Conservation (phyloP, 2,113 vertebrate genomes). For the Aplodontia rufa region DNA sequence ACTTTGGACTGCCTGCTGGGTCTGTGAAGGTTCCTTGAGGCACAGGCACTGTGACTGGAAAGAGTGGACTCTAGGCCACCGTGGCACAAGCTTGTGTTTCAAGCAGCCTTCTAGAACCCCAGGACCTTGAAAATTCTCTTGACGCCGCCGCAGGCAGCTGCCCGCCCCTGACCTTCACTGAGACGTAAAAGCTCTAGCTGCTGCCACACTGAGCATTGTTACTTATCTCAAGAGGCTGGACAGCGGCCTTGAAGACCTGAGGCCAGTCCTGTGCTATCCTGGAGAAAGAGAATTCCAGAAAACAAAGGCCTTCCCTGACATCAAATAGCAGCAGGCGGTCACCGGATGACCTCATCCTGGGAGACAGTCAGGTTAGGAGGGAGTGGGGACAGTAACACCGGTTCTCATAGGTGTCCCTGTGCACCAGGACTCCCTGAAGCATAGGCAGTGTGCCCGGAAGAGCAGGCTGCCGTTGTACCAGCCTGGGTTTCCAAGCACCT, state of each 20-base stretch:
- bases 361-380: too few relatives aligned
- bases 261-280: neutral
- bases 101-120: neutral
- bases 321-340: neutral
- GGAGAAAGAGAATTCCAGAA: constrained; percentile 41
- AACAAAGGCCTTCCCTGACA: constrained; percentile 36
- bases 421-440: neutral
- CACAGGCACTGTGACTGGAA: too few relatives aligned
- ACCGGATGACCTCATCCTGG: neutral
- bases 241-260: constrained; percentile 9
- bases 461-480: neutral
- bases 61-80: too few relatives aligned
- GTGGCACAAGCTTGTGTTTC: neutral
- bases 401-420: neutral
- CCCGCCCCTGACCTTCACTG: neutral
- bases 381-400: too few relatives aligned
- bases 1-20: neutral
- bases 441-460: neutral
- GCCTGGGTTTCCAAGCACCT: neutral
- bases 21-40: neutral
- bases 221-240: neutral
- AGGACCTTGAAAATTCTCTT: neutral
- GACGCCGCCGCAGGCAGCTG: neutral
- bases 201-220: neutral
- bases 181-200: neutral